Conservation (phyloP, 2,797 vertebrate species). For the Onychomys arenicola region DNA sequence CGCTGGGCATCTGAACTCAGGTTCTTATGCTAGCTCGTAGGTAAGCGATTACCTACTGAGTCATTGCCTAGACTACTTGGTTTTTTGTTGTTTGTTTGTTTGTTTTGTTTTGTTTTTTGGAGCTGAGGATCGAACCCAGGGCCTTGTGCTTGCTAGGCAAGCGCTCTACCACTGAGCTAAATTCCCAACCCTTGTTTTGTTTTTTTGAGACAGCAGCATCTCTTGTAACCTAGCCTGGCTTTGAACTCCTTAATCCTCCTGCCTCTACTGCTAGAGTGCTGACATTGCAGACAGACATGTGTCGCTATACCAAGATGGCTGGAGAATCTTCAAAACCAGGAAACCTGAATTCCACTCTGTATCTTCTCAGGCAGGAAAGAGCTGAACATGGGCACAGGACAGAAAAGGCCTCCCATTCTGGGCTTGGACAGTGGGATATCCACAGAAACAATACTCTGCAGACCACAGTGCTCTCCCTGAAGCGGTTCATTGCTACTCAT, state of each 20-base stretch:
- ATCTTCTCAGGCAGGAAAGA: not conserved
- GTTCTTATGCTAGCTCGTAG: not conserved
- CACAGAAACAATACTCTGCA: not conserved
- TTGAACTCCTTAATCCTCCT: not conserved
- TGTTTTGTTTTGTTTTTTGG: not conserved
- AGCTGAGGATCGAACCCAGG: no score
- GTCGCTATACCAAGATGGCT: not conserved
- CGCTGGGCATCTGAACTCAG: not conserved
- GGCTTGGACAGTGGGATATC: not conserved
- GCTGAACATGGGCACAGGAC: not conserved
- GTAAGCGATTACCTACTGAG: not conserved
- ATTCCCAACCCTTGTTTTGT: not conserved
- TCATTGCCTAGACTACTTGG: not conserved
- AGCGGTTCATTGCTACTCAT: not conserved
- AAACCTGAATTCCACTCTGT: not conserved
- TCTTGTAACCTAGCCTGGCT: not conserved
- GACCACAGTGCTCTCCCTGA: not conserved
- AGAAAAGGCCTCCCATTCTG: not conserved
- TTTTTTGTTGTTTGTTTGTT: not conserved
- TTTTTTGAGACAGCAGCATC: not conserved
- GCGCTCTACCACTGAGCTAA: no score
- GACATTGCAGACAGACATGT: not conserved
- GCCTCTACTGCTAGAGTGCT: not conserved
- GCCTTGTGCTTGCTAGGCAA: no score
- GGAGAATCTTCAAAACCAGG: not conserved